phyloP scores from a whole-genome alignment of 2,797 vertebrate species.

The Mionectes olivaceus region DNA sequence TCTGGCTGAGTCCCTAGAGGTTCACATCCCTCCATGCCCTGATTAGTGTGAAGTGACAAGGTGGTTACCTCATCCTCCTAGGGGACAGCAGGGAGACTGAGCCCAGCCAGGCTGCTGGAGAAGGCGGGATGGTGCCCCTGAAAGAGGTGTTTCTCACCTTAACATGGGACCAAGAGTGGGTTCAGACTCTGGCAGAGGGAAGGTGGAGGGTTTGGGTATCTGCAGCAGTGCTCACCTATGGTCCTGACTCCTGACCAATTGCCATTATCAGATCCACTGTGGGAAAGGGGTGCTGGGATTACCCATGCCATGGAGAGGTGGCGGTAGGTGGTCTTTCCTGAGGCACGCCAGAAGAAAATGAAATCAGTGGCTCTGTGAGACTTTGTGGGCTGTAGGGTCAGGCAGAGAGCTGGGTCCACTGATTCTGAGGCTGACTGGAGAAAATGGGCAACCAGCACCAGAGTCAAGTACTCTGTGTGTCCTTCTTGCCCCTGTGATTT shows the following conservation, averaged over 20 bases:
- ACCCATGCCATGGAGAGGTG: accelerated
- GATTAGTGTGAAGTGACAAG: not conserved
- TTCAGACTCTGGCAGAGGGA: not conserved
- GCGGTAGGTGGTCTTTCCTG: not conserved
- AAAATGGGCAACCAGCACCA: not conserved
- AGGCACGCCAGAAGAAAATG: not conserved
- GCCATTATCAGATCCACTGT: accelerated
- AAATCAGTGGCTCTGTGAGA: not conserved
- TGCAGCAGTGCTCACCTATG: accelerated
- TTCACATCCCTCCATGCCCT: not conserved
- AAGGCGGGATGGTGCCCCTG: not conserved
- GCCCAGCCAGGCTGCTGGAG: not conserved
- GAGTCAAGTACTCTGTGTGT: not conserved
- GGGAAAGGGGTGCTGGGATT: not conserved
- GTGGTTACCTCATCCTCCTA: not conserved
- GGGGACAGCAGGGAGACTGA: not conserved
- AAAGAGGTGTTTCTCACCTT: not conserved
- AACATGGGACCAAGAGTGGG: not conserved
- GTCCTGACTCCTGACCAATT: not conserved
- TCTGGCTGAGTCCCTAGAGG: not conserved
- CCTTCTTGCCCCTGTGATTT: not conserved
- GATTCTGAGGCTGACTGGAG: not conserved
- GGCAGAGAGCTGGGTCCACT: not conserved
- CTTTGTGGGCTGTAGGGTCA: not conserved
- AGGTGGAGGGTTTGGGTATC: not conserved